Conservation (phyloP, 2,888 invertebrate genomes). For the Aproaerema taeniolella region DNA sequence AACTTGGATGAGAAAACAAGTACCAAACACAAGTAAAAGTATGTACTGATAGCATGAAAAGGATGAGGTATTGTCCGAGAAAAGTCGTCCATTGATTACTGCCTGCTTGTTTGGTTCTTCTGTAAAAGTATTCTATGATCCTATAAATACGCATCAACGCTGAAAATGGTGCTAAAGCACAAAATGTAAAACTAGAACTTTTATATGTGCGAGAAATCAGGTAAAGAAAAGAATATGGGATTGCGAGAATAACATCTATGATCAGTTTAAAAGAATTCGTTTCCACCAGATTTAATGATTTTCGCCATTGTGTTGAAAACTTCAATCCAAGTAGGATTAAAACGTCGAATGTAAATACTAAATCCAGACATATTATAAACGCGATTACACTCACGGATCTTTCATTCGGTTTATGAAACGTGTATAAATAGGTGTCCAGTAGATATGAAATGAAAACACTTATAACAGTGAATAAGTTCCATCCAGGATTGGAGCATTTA, state of each 20-base stretch:
- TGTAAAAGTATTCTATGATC: conserved; percentile 58
- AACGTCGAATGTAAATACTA: conserved; percentile 54
- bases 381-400: conserved; percentile 46
- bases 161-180: conserved; percentile 53
- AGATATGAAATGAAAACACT: conserved; percentile 51
- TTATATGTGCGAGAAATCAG: conserved; percentile 29
- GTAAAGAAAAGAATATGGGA: conserved; percentile 58
- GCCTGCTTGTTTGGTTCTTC: conserved; percentile 62
- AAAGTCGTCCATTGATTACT: conserved; percentile 70
- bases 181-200: conserved; percentile 34
- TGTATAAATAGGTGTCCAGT: conserved; percentile 56
- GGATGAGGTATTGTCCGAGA: conserved; percentile 62
- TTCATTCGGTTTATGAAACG: conserved; percentile 39
- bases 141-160: conserved; percentile 58
- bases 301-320: conserved; percentile 61
- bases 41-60: conserved; percentile 62
- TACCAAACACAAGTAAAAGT: conserved; percentile 69
- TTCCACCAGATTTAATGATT: conserved; percentile 64
- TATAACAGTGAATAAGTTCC: conserved; percentile 55
- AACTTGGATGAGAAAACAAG: conserved; percentile 53
- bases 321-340: conserved; percentile 53
- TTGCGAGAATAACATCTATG: conserved; percentile 49
- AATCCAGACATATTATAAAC: conserved; percentile 45
- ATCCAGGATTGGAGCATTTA: conserved; percentile 53
- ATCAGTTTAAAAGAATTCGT: conserved; percentile 48